A percentile compares a stretch with the other conserved stretches of the same genome.
Evolutionary conservation across 2,888 invertebrate species (phyloP).

Genomic region (Paralinhomoeus sp.): DNA sequence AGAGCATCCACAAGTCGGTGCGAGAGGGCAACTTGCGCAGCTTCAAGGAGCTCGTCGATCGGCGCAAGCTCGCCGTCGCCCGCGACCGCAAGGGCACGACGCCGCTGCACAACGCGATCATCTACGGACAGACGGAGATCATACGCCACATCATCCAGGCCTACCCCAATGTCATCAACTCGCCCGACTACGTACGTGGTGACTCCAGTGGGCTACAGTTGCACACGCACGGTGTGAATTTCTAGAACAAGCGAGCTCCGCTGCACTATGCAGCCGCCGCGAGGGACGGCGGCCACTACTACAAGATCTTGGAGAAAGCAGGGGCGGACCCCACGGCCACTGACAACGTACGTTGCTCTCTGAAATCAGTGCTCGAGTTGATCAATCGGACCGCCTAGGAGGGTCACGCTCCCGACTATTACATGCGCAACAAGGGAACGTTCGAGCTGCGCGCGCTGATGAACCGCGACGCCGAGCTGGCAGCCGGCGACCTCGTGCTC

Average conservation of each 20-base stretch:
- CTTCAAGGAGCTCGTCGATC: constrained; percentile 49
- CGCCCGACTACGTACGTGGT: constrained; percentile 25
- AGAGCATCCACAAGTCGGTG: constrained; percentile 59
- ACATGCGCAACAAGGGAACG: constrained; percentile 44
- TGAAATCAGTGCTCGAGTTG: background rate
- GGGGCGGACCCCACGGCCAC: constrained; percentile 60
- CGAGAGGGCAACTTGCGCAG: constrained; percentile 56
- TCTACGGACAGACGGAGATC: constrained; percentile 46
- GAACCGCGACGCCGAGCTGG: constrained; percentile 9
- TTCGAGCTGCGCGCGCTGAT: constrained; percentile 36
- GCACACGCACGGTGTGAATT: constrained; percentile 1
- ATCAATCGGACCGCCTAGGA: constrained; percentile 32
- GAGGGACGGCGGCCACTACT: constrained; percentile 52
- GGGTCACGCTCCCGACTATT: constrained; percentile 55
- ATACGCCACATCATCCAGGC: constrained; percentile 41
- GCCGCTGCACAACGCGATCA: constrained; percentile 58
- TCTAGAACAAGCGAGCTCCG: constrained; percentile 52
- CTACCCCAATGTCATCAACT: constrained; percentile 54
- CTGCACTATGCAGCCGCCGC: constrained; percentile 59
- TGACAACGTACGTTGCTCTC: constrained; percentile 47
- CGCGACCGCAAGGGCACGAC: constrained; percentile 42
- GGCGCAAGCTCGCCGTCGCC: constrained; percentile 56
- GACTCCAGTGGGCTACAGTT: too few species aligned
- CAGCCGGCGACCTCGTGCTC: background rate
- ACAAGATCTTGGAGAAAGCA: constrained; percentile 48